Evolutionary conservation across 2,888 invertebrate species (phyloP).

Genomic region (Drosophila neutralis): DNA sequence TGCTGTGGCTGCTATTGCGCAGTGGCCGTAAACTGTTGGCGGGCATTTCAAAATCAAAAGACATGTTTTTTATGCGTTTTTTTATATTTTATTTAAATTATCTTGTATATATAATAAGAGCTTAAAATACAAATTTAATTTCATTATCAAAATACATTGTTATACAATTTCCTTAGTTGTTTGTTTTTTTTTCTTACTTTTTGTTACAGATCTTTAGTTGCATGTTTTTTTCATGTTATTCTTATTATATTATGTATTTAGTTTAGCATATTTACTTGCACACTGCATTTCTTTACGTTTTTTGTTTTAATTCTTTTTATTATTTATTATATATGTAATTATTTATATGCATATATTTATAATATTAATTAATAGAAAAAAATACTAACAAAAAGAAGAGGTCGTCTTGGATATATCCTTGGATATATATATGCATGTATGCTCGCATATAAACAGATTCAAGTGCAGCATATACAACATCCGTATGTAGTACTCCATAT

Average conservation of each 20-base stretch:
- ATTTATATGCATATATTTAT: slow-evolving; percentile 55
- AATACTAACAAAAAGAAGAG: slow-evolving; percentile 77
- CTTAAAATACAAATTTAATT: slow-evolving; percentile 78
- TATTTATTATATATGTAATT: slow-evolving; percentile 9
- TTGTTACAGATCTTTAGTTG: slow-evolving; percentile 61
- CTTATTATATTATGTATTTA: slow-evolving; percentile 53
- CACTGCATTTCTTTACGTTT: slow-evolving; percentile 31
- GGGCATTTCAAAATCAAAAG: background rate
- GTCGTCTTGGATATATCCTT: slow-evolving; percentile 69
- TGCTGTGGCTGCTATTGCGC: slow-evolving; percentile 1
- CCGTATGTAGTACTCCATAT: slow-evolving; percentile 40
- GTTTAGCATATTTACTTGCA: slow-evolving; percentile 55
- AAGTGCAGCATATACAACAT: slow-evolving; percentile 38
- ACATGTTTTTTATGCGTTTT: slow-evolving; percentile 16
- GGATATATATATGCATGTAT: slow-evolving; percentile 23
- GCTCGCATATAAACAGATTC: slow-evolving; percentile 22
- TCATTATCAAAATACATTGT: slow-evolving; percentile 79
- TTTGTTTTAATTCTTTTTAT: slow-evolving; percentile 9
- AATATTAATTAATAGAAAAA: slow-evolving; percentile 76
- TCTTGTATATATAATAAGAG: slow-evolving; percentile 72
- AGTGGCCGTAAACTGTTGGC: background rate
- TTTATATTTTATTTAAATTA: slow-evolving; percentile 69
- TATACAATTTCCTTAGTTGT: slow-evolving; percentile 76
- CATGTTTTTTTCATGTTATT: slow-evolving; percentile 22
- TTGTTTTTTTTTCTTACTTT: slow-evolving; percentile 46